These are phyloP conservation scores for Uropetala carovei DNA, from an alignment of 2,888 invertebrate genomes.

Conservation along the genomic window DNA sequence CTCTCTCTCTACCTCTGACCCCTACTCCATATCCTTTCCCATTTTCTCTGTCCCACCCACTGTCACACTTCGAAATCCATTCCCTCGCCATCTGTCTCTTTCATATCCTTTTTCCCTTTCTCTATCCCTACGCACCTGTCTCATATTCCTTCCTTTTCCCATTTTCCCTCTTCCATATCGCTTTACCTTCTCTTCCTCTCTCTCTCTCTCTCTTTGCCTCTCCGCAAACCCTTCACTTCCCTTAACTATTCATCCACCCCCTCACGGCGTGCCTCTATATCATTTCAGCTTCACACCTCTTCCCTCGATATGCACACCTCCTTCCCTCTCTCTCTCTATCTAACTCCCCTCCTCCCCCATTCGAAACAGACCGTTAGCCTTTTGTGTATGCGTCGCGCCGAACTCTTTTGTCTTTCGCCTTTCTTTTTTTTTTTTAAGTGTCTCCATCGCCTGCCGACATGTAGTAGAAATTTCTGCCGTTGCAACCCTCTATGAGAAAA, in stretches of 20 bases:
- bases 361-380: constrained; percentile 2
- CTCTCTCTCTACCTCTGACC: too few species aligned
- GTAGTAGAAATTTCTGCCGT: neutral
- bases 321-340: neutral
- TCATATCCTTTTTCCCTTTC: too few species aligned
- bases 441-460: neutral
- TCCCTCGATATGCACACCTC: neutral
- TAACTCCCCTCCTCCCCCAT: neutral
- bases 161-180: neutral
- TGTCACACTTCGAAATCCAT: too few species aligned
- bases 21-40: too few species aligned
- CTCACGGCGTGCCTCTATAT: too few species aligned
- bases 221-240: neutral
- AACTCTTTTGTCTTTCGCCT: neutral
- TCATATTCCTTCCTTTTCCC: too few species aligned
- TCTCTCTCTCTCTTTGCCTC: neutral
- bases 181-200: neutral
- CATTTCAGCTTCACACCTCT: neutral
- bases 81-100: too few species aligned
- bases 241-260: too few species aligned
- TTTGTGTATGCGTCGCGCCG: neutral
- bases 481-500: neutral
- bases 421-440: neutral
- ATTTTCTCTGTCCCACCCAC: too few species aligned
- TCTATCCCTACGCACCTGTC: too few species aligned